Evolutionary conservation across 2,888 invertebrate species (phyloP).

Genomic region (Pterostichus niger): DNA sequence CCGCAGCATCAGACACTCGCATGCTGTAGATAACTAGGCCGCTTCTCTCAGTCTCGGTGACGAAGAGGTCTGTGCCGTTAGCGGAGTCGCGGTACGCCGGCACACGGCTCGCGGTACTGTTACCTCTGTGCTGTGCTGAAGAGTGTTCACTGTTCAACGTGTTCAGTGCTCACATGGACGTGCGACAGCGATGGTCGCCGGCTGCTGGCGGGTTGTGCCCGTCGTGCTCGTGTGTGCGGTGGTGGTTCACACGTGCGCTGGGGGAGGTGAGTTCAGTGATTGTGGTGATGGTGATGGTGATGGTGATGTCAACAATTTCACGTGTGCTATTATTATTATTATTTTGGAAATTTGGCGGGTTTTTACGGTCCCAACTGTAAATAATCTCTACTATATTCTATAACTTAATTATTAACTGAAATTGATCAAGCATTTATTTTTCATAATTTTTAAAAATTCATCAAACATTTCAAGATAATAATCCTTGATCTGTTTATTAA

Average conservation of each 20-base stretch:
- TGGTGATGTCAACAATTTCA: not conserved
- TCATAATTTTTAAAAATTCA: too few relatives aligned
- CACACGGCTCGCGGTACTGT: not conserved
- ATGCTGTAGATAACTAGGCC: not conserved
- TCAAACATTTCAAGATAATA: too few relatives aligned
- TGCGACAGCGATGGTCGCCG: constrained; percentile 49
- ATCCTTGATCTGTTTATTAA: too few relatives aligned
- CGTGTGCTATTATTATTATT: too few relatives aligned
- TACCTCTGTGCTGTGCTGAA: not conserved
- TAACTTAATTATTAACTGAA: too few relatives aligned
- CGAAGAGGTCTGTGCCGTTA: not conserved
- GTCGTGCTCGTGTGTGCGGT: constrained; percentile 20
- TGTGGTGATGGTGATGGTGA: not conserved
- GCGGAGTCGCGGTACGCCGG: constrained; percentile 1
- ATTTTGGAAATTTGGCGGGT: not conserved
- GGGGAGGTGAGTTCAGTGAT: constrained; percentile 32
- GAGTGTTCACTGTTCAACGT: not conserved
- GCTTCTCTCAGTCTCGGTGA: not conserved
- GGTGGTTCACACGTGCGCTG: constrained; percentile 12
- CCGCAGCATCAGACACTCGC: too few relatives aligned
- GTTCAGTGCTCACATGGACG: constrained; percentile 57
- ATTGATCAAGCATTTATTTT: too few relatives aligned
- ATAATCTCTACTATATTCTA: too few relatives aligned
- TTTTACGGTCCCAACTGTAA: not conserved
- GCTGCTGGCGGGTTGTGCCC: constrained; percentile 40